Evolutionary conservation across 2,888 invertebrate species (phyloP), one percentile per base, ranked within the genome.

Genomic region (Desoria tigrina): DNA sequence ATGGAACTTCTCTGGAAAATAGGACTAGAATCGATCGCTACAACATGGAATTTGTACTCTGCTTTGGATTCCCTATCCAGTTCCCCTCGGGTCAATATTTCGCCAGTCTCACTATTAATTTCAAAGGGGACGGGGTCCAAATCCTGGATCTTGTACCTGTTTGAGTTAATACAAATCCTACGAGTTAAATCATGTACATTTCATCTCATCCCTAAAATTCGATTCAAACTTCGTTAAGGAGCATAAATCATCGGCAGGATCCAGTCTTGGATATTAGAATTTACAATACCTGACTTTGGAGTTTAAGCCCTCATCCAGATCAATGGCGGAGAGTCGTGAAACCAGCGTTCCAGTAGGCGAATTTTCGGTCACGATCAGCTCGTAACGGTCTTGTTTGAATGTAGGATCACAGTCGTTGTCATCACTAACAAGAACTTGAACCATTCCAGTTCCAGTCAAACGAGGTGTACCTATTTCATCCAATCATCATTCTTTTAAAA

Each of bases 371-470:
- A 96, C 88, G 56, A 82, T 84, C 0, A 90, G 88, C 74, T 86
- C 86, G 79, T 94, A 94, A 62, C 88, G 87, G 78, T 90, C 89
- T 23, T 74, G 73, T n/a, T 73, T 70, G 57, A 98, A 97, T 55
- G 88, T 87, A 0, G 97, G 98, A 0, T 91, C 88, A 80, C 97
- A 96, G 81, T 98, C 98, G 80, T 98, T 98, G 68, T 91, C 90
- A 80, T 97, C 97, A 81, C 93, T 90, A 11, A 97, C 94, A 61
- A 91, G 84, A 65, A 97, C 88, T 77, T 87, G 87, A 1, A 97
- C 90, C 56, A 91, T 90, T 42, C 95, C 95, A 3, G 94, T 91
- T 56, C 96, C 95, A 1, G 94, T 94, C 63, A 95, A 82, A 1
- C 94, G 90, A 21, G 95, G 94, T 23, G 91, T 91, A 63, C 94